phyloP scores from a whole-genome alignment of 53 echinoderm and acorn worm species.

The Mesocentrotus franciscanus region DNA sequence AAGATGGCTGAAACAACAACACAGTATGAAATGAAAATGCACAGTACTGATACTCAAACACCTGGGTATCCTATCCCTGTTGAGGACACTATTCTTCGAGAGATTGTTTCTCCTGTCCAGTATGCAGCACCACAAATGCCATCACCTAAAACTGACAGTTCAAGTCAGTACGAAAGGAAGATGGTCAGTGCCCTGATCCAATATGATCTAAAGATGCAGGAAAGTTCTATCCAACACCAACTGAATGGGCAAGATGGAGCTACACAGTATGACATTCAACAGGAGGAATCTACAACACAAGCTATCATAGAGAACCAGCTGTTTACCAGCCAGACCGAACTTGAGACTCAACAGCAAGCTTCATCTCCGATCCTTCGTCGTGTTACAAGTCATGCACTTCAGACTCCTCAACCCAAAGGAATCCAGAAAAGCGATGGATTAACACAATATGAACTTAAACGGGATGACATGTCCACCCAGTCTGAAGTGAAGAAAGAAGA shows the following conservation, averaged over 20 bases:
- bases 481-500: not conserved
- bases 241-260: not conserved
- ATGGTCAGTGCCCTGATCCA: not conserved
- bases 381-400: slow-evolving; percentile 41
- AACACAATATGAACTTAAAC: slow-evolving; percentile 55
- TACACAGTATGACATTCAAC: slow-evolving; percentile 28
- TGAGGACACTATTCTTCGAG: not conserved
- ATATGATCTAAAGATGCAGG: not conserved
- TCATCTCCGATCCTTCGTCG: slow-evolving; percentile 41
- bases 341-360: slow-evolving; percentile 30
- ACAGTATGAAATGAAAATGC: slow-evolving; percentile 13
- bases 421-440: slow-evolving; percentile 26
- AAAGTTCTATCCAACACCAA: slow-evolving; percentile 5
- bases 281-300: not conserved
- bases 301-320: not conserved
- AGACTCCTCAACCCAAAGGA: slow-evolving; percentile 5
- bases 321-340: slow-evolving; percentile 16
- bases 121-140: not conserved
- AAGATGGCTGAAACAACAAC: slow-evolving; percentile 33
- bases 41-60: not conserved
- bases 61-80: not conserved
- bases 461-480: not conserved
- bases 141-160: not conserved
- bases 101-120: not conserved
- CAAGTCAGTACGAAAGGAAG: slow-evolving; percentile 35